Conservation (phyloP, 2,888 invertebrate species). For the Oligia latruncula region DNA sequence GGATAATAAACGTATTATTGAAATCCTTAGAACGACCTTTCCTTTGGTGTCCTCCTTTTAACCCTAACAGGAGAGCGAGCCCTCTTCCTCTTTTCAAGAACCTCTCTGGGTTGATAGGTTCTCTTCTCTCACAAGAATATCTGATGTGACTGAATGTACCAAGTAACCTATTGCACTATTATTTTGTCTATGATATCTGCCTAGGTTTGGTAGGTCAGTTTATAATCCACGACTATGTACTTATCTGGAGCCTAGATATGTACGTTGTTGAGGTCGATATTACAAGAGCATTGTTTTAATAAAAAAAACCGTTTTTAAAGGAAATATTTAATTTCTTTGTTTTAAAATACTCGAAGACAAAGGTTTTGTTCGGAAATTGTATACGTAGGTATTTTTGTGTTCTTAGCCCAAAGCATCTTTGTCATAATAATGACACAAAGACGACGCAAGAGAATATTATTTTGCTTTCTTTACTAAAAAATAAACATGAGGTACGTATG, state of each 20-base stretch:
- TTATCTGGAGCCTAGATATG: background rate
- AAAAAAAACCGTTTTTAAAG: constrained; percentile 17
- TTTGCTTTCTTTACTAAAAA: constrained; percentile 24
- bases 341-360: constrained; percentile 47
- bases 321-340: constrained; percentile 52
- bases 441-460: background rate
- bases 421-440: constrained; percentile 48
- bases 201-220: background rate
- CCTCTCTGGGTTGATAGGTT: background rate
- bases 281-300: background rate
- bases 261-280: background rate
- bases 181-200: background rate
- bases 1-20: too few species aligned
- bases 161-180: background rate
- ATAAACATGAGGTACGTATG: background rate
- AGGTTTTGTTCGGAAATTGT: constrained; percentile 55
- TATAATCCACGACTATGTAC: background rate
- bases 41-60: too few species aligned
- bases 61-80: background rate
- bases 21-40: too few species aligned
- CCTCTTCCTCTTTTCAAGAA: background rate
- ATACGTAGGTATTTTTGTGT: constrained; percentile 40
- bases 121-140: background rate
- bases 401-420: constrained; percentile 53
- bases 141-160: background rate